Evolutionary conservation across 2,113 vertebrate genomes (phyloP), one percentile per base, ranked within the genome.

Genomic region (Rhinoptilus africanus): DNA sequence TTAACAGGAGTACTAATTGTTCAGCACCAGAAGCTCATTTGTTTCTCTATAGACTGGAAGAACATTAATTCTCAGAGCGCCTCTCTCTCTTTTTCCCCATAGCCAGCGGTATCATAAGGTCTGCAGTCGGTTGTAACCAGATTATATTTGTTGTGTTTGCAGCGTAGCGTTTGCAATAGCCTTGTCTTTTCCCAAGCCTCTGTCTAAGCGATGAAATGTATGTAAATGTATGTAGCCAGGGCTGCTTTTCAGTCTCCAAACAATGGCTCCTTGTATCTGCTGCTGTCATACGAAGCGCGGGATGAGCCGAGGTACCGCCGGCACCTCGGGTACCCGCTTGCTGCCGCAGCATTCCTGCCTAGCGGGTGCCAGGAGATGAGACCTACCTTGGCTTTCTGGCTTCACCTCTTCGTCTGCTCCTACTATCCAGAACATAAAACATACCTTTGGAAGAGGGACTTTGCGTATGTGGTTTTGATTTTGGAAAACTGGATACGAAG

Each of bases 1-100:
- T 98, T 98, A 98, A 97, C 96, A 94, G 91, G 74, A 67, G 91
- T 96, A 88, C 96, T 98, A 97, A 98, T 98, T 98, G 97, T 98
- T 98, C 97, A 86, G 97, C 94, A 92, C 94, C 95, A 98, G 97
- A 98, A 97, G 94, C 92, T 97, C 96, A 96, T 98, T 97, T 98
- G 96, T 96, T 97, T 97, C 94, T 97, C 96, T 97, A 84, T 89
- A 97, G 96, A 81, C 86, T 92, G 84, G 76, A 96, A 97, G 97
- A 97, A 96, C 72, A 97, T 97, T 97, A 97, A 97, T 97, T 98
- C 95, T 92, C 77, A 59, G 72, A 91, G 83, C 74, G 88, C 88
- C 80, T 96, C 82, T 95, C 77, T 79, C 72, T 69, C 83, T 95
- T 84, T 92, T 54, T 80, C 93, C 91, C 86, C 47, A 4, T 27